Conservation (phyloP, 2,113 vertebrate species). For the Tauraco erythrolophus region DNA sequence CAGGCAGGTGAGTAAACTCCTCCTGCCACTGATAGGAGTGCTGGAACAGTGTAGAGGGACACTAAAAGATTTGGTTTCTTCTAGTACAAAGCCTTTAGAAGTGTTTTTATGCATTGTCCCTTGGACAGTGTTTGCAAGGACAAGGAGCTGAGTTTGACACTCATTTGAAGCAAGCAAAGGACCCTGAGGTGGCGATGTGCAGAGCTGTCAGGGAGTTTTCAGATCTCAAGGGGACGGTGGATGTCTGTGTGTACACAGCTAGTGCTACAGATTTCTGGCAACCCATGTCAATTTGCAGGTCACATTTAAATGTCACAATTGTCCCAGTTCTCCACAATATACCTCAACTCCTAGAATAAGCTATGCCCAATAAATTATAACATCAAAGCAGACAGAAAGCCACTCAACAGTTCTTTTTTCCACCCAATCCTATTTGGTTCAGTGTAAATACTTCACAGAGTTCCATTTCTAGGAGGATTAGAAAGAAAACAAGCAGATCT, state of each 20-base stretch:
- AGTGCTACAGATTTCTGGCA: not conserved
- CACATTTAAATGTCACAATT: not conserved
- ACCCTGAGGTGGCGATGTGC: accelerated
- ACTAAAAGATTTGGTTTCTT: not conserved
- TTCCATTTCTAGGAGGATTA: not conserved
- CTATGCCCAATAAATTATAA: not conserved
- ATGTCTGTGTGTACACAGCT: not conserved
- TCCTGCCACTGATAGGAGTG: not conserved
- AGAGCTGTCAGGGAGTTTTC: not conserved
- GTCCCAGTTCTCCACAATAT: not conserved
- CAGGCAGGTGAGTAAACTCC: not conserved
- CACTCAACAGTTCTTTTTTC: not conserved
- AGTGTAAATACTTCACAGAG: not conserved
- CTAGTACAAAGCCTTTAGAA: not conserved
- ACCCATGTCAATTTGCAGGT: not conserved
- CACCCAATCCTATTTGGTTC: not conserved
- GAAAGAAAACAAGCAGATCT: not conserved
- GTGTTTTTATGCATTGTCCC: not conserved
- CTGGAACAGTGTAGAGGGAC: not conserved
- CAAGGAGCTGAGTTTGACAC: not conserved
- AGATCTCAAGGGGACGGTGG: not conserved
- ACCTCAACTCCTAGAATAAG: not conserved
- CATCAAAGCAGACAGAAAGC: not conserved
- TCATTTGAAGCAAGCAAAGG: not conserved
- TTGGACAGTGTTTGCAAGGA: not conserved